Evolutionary conservation across 1,140 invertebrate species (phyloP).

Genomic region (Caenorhabditis briggsae): DNA sequence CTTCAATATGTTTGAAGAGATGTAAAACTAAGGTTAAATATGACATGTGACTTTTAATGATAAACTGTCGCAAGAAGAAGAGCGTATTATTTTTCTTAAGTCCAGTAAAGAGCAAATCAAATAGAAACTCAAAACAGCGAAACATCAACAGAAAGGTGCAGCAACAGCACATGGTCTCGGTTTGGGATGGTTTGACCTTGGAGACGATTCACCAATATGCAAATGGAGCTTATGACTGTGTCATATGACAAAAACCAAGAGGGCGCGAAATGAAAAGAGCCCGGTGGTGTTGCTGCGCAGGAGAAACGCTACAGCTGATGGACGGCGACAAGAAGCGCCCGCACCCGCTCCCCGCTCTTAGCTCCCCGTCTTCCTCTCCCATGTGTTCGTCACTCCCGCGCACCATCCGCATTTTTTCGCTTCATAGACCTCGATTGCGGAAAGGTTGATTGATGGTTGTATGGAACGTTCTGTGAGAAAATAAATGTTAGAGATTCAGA

Average conservation of each 20-base stretch:
- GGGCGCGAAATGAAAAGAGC: constrained; percentile 20
- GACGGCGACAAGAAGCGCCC: background rate
- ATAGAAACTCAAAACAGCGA: constrained; percentile 18
- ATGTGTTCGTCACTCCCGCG: constrained; percentile 46
- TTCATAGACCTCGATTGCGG: background rate
- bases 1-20: too few relatives aligned
- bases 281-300: constrained; percentile 6
- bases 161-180: too few relatives aligned
- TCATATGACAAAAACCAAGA: constrained; percentile 50
- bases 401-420: background rate
- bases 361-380: background rate
- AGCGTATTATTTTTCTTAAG: constrained; percentile 26
- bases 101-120: constrained; percentile 20
- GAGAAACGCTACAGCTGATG: background rate
- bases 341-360: background rate
- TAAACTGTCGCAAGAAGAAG: constrained; percentile 22
- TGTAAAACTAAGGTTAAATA: background rate
- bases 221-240: constrained; percentile 53
- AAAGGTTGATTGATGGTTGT: too few relatives aligned
- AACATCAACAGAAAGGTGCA: background rate
- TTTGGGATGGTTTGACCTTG: constrained; percentile 30
- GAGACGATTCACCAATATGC: background rate
- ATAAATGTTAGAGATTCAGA: too few relatives aligned
- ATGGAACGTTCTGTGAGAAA: too few relatives aligned
- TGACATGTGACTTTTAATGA: constrained; percentile 10